Conservation (phyloP, 2,888 invertebrate species). For the Pharmacophagus antenor region DNA sequence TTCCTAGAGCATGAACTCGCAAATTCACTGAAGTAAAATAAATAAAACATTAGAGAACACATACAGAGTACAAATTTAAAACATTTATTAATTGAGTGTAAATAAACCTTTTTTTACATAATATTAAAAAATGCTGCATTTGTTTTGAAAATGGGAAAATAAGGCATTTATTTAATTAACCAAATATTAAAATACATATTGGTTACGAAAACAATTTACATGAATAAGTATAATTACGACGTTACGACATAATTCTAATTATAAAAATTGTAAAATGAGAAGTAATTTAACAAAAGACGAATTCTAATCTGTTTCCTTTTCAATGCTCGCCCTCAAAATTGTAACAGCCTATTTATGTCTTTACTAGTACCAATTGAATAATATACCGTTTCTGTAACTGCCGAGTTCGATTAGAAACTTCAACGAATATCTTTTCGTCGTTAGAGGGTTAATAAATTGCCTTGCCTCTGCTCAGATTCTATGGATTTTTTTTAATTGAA, state of each 20-base stretch:
- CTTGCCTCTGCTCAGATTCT: slow-evolving; percentile 12
- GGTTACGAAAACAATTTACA: too few relatives aligned
- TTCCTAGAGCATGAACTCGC: neutral
- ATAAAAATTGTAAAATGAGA: too few relatives aligned
- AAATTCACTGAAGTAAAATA: neutral
- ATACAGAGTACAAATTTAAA: neutral
- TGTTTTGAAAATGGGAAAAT: too few relatives aligned
- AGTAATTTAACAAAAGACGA: neutral
- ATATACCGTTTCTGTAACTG: slow-evolving; percentile 9
- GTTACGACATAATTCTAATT: neutral
- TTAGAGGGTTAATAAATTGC: slow-evolving; percentile 16
- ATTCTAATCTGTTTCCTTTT: neutral
- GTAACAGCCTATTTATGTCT: neutral
- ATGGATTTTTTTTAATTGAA: neutral
- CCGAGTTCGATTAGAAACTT: slow-evolving; percentile 13
- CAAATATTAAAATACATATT: too few relatives aligned
- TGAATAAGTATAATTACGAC: too few relatives aligned
- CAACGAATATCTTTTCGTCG: slow-evolving; percentile 6
- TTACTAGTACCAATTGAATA: slow-evolving; percentile 8
- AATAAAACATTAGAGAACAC: neutral
- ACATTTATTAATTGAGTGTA: too few relatives aligned
- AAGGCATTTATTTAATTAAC: too few relatives aligned
- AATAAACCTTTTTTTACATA: too few relatives aligned
- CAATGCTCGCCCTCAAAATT: neutral
- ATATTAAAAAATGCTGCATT: too few relatives aligned